phyloP scores from a whole-genome alignment of 2,113 vertebrate genomes.

The Chunga burmeisteri region DNA sequence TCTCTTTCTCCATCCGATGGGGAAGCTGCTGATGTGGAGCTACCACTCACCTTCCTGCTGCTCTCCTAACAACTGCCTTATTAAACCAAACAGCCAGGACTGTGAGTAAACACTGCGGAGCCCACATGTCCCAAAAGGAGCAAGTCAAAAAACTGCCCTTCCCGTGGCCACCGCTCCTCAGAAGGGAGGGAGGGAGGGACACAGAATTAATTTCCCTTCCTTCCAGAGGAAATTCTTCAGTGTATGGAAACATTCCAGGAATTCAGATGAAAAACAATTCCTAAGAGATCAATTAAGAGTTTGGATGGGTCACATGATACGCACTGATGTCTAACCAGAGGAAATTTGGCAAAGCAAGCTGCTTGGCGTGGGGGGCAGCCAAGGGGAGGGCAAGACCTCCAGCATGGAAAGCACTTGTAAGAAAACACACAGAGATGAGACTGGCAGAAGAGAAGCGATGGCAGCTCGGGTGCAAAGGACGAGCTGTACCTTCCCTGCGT shows the following conservation, averaged over 20 bases:
- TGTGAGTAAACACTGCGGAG: not conserved
- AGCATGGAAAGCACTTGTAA: not conserved
- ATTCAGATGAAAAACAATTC: constrained; percentile 14
- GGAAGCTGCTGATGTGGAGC: not conserved
- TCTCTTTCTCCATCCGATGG: not conserved
- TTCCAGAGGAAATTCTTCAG: not conserved
- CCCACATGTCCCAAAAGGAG: not conserved
- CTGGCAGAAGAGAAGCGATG: not conserved
- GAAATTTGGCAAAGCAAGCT: not conserved
- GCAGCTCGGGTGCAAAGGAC: not conserved
- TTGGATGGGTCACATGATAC: not conserved
- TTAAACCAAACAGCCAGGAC: not conserved
- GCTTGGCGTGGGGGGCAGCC: not conserved
- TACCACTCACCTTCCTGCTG: not conserved
- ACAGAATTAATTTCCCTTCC: not conserved
- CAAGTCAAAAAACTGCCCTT: not conserved
- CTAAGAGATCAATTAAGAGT: not conserved
- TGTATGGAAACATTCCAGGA: not conserved
- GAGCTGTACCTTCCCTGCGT: fast-evolving
- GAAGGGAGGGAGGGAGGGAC: not conserved
- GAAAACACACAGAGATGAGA: not conserved
- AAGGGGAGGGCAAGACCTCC: not conserved
- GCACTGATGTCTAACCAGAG: not conserved
- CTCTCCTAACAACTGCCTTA: not conserved
- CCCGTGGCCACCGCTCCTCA: not conserved